These are phyloP conservation scores for Lipophrys pholis DNA, from an alignment of 2,113 vertebrate genomes.

Conservation along the genomic window DNA sequence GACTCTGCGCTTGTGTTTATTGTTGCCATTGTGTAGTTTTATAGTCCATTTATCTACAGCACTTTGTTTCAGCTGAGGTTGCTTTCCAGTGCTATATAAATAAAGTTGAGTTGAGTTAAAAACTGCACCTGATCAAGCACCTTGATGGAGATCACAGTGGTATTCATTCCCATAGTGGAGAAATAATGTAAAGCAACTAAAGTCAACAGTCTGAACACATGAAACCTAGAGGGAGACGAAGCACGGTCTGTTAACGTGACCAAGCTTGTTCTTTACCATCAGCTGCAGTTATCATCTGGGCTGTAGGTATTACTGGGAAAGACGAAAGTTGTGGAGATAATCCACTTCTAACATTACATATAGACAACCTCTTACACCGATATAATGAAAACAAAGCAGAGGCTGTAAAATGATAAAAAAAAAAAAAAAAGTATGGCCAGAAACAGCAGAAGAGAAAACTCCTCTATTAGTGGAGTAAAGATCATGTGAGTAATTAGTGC, in stretches of 20 bases:
- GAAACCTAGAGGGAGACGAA: neutral
- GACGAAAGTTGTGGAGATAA: neutral
- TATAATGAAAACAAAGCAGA: neutral
- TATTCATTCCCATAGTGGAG: constrained; percentile 8
- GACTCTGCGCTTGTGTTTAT: too few species aligned
- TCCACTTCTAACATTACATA: constrained; percentile 4
- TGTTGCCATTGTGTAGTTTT: too few species aligned
- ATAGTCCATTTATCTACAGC: too few species aligned
- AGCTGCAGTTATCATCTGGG: neutral
- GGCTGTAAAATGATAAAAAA: neutral
- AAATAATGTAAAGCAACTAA: constrained; percentile 6
- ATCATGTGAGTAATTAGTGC: constrained; percentile 41
- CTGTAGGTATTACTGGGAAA: constrained; percentile 13
- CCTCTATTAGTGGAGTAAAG: too few species aligned
- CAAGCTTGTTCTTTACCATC: too few species aligned
- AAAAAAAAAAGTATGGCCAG: neutral
- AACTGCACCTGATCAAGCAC: constrained; percentile 31
- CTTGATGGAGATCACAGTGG: constrained; percentile 40
- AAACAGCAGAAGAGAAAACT: too few species aligned
- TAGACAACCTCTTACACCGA: constrained; percentile 6
- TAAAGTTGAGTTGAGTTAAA: too few species aligned
- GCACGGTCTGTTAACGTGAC: neutral
- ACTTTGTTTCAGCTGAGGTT: too few species aligned
- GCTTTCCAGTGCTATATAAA: too few species aligned
- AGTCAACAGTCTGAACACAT: constrained; percentile 1